Base-by-base conservation (phyloP, 2,113 vertebrate species). In the Catharus minimus region DNA sequence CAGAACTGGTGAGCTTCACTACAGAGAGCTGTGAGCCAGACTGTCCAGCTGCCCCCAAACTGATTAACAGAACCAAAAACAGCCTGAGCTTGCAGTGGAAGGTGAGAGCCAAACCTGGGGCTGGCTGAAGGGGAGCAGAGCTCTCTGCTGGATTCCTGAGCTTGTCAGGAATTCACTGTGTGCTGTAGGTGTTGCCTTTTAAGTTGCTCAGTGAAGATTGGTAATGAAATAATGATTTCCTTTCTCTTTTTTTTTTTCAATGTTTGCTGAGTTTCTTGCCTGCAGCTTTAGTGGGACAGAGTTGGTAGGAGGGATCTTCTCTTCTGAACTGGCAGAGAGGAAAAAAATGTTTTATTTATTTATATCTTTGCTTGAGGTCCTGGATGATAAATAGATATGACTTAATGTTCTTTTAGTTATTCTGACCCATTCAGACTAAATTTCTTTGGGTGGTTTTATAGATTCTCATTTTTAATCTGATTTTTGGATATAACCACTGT, bases 51-150 rank as follows among this genome's bases (percentile, higher is more conserved):
- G 96, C 96, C 33, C 98, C 98, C 5, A 97, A 93, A 80, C 93
- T 98, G 7, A 86, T 97, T 13, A 97, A 95, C 86, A 96, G 96
- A 88, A 98, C 97, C 90, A 98, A 98, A 79, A 98, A 89, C 90
- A 98, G 97, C 93, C 96, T 98, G 78, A 97, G 92, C 72, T 82
- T 98, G 94, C 97, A 98, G 81, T 98, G 98, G 98, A 98, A 98
- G 97, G 98, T 98, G 91, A 95, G 95, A 30, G 15, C 21, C 69
- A 39, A 33, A 39, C 14, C 33, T 39, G 52, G 67, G 52, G 20
- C 60, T 65, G 52, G 20, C 24, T 5, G 36, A 13, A 28, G 81
- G 68, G 33, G 12, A 49, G 41, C 60, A 74, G 43, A 49, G 52
- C 43, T 17, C 52, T 33, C 58, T 57, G 52, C 8, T 33, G 38